These are phyloP conservation scores for Cryptosula pallasiana DNA, from an alignment of 2,888 invertebrate species.

Conservation along the genomic window DNA sequence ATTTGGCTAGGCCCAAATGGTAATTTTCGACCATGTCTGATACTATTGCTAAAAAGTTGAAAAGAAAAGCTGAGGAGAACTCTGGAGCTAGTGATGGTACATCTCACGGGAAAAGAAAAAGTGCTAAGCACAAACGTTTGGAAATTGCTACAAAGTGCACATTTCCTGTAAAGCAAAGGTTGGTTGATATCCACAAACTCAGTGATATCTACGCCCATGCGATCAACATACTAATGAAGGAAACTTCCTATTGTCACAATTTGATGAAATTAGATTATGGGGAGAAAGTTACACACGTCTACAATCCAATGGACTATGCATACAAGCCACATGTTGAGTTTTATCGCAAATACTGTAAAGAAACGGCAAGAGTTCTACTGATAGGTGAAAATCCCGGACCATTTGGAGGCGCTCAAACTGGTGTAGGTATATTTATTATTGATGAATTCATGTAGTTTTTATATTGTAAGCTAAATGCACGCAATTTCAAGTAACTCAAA, in stretches of 20 bases:
- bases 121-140: background rate
- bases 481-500: no score
- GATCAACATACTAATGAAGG: conserved; percentile 35
- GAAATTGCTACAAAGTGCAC: background rate
- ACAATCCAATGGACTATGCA: conserved; percentile 84
- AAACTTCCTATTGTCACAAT: conserved; percentile 41
- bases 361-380: conserved; percentile 69
- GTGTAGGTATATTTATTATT: conserved; percentile 59
- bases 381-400: conserved; percentile 96
- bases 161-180: background rate
- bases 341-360: conserved; percentile 63
- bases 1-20: no score
- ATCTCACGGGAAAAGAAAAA: background rate
- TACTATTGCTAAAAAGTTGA: no score
- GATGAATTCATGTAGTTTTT: no score
- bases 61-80: background rate
- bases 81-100: background rate
- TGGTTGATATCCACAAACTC: background rate
- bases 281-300: conserved; percentile 63
- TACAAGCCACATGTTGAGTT: conserved; percentile 70
- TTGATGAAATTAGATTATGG: conserved; percentile 58
- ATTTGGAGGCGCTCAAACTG: conserved; percentile 92
- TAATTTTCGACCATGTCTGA: no score
- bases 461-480: no score
- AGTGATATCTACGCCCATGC: conserved; percentile 13